phyloP scores from a whole-genome alignment of 2,888 invertebrate genomes.

The Ramazzottius varieornatus region DNA sequence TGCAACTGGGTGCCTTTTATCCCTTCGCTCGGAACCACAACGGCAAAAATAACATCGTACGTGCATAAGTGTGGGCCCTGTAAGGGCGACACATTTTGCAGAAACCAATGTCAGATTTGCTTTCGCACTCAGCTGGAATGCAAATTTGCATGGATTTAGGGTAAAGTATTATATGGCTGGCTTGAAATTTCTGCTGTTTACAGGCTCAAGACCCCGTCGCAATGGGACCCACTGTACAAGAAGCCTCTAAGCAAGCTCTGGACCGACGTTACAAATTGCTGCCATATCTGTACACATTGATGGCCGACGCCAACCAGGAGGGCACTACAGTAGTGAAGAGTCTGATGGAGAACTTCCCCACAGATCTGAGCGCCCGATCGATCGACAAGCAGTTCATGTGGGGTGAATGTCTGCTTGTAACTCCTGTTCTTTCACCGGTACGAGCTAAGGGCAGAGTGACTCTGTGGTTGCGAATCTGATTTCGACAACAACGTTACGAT shows the following conservation, averaged over 20 bases:
- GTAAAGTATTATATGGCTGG: too few species aligned
- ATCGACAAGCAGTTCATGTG: slow-evolving; percentile 1
- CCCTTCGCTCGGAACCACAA: slow-evolving; percentile 23
- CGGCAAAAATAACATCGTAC: slow-evolving; percentile 7
- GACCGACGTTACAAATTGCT: slow-evolving; percentile 13
- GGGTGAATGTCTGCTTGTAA: background rate
- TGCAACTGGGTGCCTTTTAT: slow-evolving; percentile 26
- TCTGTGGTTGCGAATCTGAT: background rate
- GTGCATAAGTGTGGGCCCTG: background rate
- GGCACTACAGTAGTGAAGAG: slow-evolving; percentile 15
- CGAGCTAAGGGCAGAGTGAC: background rate
- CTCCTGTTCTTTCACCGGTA: slow-evolving; percentile 7
- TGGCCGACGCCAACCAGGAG: slow-evolving; percentile 13
- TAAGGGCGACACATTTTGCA: background rate
- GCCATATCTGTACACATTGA: slow-evolving; percentile 15
- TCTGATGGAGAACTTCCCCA: slow-evolving; percentile 6
- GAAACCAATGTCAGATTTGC: background rate
- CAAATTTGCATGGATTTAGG: too few species aligned
- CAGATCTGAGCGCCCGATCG: background rate
- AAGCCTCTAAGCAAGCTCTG: slow-evolving; percentile 11
- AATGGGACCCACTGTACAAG: slow-evolving; percentile 14
- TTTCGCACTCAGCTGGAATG: too few species aligned
- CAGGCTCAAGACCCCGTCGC: slow-evolving; percentile 19
- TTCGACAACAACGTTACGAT: background rate
- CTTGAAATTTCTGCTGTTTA: too few species aligned